Evolutionary conservation across 2,888 invertebrate genomes (phyloP).

Genomic region (Octodonta nipae): DNA sequence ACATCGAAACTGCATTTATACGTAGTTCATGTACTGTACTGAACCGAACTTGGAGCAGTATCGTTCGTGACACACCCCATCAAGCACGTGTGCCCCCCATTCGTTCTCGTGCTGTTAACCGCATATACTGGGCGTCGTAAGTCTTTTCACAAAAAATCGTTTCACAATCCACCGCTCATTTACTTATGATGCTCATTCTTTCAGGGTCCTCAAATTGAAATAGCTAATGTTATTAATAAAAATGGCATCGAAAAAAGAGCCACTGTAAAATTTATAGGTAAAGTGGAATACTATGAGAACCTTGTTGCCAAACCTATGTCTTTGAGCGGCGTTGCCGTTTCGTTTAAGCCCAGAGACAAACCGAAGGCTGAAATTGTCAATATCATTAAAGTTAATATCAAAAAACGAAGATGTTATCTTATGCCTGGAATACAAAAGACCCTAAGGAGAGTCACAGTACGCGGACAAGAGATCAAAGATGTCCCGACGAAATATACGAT

Average conservation of each 20-base stretch:
- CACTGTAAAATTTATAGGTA: conserved; percentile 47
- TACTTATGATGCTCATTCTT: conserved; percentile 33
- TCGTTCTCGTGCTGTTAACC: no score
- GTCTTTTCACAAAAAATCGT: conserved; percentile 24
- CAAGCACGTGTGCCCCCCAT: no score
- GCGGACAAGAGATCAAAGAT: conserved; percentile 48
- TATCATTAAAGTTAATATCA: conserved; percentile 46
- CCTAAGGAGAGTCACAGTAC: conserved; percentile 48
- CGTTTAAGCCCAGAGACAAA: conserved; percentile 38
- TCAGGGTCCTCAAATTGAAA: conserved; percentile 41
- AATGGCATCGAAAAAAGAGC: conserved; percentile 46
- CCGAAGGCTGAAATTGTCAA: conserved; percentile 41
- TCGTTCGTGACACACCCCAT: no score
- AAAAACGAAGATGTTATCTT: conserved; percentile 40
- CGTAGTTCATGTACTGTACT: no score
- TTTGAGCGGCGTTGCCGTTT: conserved; percentile 45
- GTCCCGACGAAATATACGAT: conserved; percentile 53
- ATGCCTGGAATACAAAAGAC: conserved; percentile 51
- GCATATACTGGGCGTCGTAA: conserved; percentile 34
- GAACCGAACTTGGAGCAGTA: no score
- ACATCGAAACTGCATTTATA: no score
- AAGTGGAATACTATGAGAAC: conserved; percentile 56
- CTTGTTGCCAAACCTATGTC: conserved; percentile 47
- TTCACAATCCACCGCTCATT: conserved; percentile 10
- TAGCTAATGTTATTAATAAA: conserved; percentile 30